Percentiles rank a stretch among this genome's conserved stretches.
These are phyloP conservation scores for Tetropium fuscum DNA, from an alignment of 2,888 invertebrate species.

Conservation along the genomic window DNA sequence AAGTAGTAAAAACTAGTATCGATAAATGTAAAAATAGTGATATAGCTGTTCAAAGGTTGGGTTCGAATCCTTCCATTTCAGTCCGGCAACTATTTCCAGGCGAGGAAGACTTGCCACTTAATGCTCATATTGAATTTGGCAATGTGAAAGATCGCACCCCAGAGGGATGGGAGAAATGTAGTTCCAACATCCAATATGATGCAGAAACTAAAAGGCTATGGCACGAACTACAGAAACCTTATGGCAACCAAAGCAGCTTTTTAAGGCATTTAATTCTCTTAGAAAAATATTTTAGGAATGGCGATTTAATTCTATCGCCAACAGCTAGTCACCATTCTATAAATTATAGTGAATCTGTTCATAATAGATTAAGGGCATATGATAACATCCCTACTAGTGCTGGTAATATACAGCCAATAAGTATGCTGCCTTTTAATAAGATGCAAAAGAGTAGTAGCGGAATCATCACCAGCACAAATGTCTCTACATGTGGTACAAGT, in stretches of 20 bases:
- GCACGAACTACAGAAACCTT: constrained; percentile 86
- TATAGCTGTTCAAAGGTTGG: constrained; percentile 76
- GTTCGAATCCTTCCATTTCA: constrained; percentile 85
- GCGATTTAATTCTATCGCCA: constrained; percentile 80
- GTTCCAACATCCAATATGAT: constrained; percentile 84
- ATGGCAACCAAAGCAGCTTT: constrained; percentile 89
- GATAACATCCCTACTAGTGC: constrained; percentile 70
- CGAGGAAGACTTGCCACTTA: constrained; percentile 84
- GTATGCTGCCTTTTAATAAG: constrained; percentile 59
- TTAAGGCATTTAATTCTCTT: constrained; percentile 82
- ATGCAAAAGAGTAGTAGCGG: constrained; percentile 55
- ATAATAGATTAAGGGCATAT: constrained; percentile 81
- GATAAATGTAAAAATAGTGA: constrained; percentile 64
- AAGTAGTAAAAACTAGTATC: constrained; percentile 29
- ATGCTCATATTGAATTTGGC: constrained; percentile 80
- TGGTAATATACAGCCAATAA: constrained; percentile 57
- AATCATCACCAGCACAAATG: constrained; percentile 44
- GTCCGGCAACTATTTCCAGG: constrained; percentile 85
- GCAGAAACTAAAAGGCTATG: constrained; percentile 83
- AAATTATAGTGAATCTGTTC: constrained; percentile 84
- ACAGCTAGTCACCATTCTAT: constrained; percentile 80
- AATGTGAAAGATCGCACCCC: constrained; percentile 80
- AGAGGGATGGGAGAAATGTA: constrained; percentile 88
- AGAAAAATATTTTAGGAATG: constrained; percentile 86
- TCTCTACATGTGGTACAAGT: constrained; percentile 26